Base-by-base conservation (phyloP, 2,888 invertebrate species). In the Parnassius glacialis region DNA sequence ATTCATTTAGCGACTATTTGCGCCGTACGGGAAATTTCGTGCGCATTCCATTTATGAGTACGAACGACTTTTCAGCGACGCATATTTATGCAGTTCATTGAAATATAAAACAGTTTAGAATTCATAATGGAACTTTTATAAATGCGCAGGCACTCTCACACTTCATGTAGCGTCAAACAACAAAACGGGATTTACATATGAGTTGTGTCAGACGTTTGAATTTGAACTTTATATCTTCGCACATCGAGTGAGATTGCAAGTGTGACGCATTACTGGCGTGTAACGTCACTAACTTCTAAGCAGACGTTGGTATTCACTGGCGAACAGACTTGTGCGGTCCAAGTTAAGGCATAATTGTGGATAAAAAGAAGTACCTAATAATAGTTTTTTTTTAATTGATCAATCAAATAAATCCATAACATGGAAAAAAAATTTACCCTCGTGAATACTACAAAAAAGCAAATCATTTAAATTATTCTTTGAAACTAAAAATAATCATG, bases 281-380 rank as follows among this genome's bases (percentile, higher is more conserved):
- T 82, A 75, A 83, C 86, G 85, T 87, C 85, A 86, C 77, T 87
- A 85, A 86, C 77, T 70, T 66, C 74, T 79, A 76, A 81, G 80
- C 83, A 82, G 80, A 80, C 79, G 75, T 76, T n/a, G 74, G 72
- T 74, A 73, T 74, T 71, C 73, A 74, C 67, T 74, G 76, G 74
- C 69, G 72, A 74, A 76, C 75, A 70, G 71, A 71, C 74, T 65
- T 60, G 68, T 47, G 64, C 74, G 79, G 75, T 65, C 54, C 71
- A 80, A 81, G 70, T 62, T 64, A 76, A 53, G 66, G 70, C 71
- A 68, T 62, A 44, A 54, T 44, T n/a, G 45, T 9, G n/a, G n/a
- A 45, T 45, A 45, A 45, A n/a, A 12, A n/a, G 10, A 7, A 1
- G 45, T 45, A 34, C 34, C 5, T 7, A 34, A 34, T 34, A 7